Evolutionary conservation across 2,113 vertebrate genomes (phyloP).

Genomic region (Grantiella picta): DNA sequence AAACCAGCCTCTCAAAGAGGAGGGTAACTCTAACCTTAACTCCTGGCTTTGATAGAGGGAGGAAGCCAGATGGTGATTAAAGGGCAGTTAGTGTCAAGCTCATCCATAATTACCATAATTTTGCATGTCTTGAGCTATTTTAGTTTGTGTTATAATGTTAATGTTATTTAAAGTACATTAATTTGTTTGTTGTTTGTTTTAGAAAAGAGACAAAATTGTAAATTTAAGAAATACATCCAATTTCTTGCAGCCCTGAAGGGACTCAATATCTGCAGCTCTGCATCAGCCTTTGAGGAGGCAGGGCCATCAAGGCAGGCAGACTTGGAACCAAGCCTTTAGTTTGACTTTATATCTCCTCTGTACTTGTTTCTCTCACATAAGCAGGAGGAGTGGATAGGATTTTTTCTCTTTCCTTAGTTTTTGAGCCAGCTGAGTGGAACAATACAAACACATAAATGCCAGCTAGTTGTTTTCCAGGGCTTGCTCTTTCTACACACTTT

Average conservation of each 20-base stretch:
- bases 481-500: background rate
- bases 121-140: constrained; percentile 26
- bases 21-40: background rate
- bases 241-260: background rate
- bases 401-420: background rate
- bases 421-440: background rate
- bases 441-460: background rate
- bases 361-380: background rate
- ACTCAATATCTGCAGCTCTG: background rate
- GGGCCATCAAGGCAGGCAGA: background rate
- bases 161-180: background rate
- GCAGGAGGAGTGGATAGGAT: background rate
- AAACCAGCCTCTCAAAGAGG: background rate
- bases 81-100: background rate
- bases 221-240: background rate
- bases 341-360: background rate
- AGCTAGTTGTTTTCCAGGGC: background rate
- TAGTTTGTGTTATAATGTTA: background rate
- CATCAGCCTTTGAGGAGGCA: background rate
- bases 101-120: constrained; percentile 2
- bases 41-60: background rate
- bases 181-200: background rate
- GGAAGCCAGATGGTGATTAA: constrained; percentile 2
- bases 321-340: background rate
- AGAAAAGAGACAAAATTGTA: background rate